Percentiles rank a stretch among this genome's conserved stretches.
phyloP scores from a whole-genome alignment of 1,140 invertebrate species.

The Batillaria attramentaria region DNA sequence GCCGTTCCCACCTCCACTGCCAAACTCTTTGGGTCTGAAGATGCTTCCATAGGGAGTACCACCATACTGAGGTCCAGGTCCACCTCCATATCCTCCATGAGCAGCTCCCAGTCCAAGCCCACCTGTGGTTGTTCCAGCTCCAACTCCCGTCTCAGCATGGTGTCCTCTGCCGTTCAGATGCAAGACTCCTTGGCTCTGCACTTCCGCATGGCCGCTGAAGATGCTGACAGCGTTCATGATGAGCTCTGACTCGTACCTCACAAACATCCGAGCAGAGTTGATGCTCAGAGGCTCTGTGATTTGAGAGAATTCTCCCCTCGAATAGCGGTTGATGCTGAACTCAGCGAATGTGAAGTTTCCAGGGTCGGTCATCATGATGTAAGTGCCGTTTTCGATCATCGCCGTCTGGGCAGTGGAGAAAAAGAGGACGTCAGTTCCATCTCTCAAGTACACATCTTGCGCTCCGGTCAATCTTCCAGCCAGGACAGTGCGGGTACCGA shows the following conservation, averaged over 20 bases:
- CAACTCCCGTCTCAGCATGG: conserved; percentile 47
- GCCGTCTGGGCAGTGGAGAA: conserved; percentile 58
- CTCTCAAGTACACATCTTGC: conserved; percentile 49
- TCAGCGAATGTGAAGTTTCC: conserved; percentile 58
- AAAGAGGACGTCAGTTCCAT: conserved; percentile 54
- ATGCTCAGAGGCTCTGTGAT: conserved; percentile 50
- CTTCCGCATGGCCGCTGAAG: conserved; percentile 49
- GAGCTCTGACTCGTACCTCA: conserved; percentile 56
- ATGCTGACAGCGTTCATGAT: conserved; percentile 58
- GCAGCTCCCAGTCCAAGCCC: conserved; percentile 55
- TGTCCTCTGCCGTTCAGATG: conserved; percentile 53
- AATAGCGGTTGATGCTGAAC: conserved; percentile 49
- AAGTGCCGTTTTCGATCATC: conserved; percentile 53
- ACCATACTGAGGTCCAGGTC: conserved; percentile 55
- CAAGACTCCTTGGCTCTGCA: conserved; percentile 58
- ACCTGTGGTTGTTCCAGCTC: conserved; percentile 39
- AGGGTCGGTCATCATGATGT: conserved; percentile 49
- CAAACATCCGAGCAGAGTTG: conserved; percentile 49
- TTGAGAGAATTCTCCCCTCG: conserved; percentile 52
- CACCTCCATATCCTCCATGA: conserved; percentile 61
- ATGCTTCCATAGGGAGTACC: conserved; percentile 59
- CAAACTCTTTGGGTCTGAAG: conserved; percentile 48
- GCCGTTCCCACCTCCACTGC: conserved; percentile 61
- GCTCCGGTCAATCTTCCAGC: conserved; percentile 58
- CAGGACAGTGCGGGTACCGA: conserved; percentile 55